phyloP scores from a whole-genome alignment of 2,797 vertebrate species.

The Okamejei kenojei region DNA sequence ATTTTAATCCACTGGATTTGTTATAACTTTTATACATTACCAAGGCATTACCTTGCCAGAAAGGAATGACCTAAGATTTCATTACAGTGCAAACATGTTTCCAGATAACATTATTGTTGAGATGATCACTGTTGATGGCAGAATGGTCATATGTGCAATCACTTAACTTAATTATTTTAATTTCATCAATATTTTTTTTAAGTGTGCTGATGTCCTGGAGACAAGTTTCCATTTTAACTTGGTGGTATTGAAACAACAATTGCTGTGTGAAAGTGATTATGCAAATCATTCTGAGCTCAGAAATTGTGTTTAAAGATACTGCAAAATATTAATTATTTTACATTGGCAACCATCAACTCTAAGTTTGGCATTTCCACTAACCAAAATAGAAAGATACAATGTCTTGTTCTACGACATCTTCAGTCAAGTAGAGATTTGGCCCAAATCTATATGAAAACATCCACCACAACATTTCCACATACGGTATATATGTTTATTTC shows the following conservation, averaged over 20 bases:
- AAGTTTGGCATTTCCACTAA: neutral
- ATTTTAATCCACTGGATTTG: neutral
- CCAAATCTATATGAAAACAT: slow-evolving; percentile 1
- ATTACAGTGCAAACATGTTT: neutral
- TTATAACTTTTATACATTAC: neutral
- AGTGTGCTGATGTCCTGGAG: neutral
- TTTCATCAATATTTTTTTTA: neutral
- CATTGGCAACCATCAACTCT: neutral
- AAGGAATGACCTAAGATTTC: neutral
- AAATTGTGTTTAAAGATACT: neutral
- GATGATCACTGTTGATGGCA: too few relatives aligned
- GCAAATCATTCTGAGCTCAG: neutral
- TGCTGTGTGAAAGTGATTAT: slow-evolving; percentile 15
- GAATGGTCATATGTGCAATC: neutral
- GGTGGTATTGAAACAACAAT: neutral
- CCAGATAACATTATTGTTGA: neutral
- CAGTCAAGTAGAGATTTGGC: neutral
- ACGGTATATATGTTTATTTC: neutral
- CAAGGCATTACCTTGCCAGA: neutral
- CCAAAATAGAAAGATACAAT: slow-evolving; percentile 18
- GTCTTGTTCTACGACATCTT: slow-evolving; percentile 4
- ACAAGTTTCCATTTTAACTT: neutral
- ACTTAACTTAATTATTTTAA: neutral
- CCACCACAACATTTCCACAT: neutral
- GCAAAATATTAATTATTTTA: neutral